Evolutionary conservation across 2,888 invertebrate species (phyloP).

Genomic region (Parnassius smintheus): DNA sequence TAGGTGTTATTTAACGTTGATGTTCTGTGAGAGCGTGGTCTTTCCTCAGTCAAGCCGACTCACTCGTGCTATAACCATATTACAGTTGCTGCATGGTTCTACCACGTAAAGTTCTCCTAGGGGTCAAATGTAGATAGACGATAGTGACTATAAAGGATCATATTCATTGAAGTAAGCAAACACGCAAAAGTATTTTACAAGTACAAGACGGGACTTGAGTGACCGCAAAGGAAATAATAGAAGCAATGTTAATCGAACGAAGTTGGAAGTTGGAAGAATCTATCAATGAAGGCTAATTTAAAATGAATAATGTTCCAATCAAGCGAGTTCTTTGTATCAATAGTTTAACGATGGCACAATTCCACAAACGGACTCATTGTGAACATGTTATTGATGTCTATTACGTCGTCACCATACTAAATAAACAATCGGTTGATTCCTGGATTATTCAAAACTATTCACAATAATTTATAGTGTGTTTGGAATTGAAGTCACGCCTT

Average conservation of each 20-base stretch:
- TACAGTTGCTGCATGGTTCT: too few species aligned
- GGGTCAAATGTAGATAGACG: too few species aligned
- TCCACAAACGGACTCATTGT: not conserved
- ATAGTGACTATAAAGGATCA: too few species aligned
- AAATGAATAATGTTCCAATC: not conserved
- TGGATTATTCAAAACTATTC: conserved; percentile 22
- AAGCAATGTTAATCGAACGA: not conserved
- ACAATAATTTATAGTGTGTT: conserved; percentile 12
- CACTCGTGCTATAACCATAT: too few species aligned
- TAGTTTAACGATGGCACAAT: not conserved
- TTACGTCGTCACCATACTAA: conserved; percentile 1
- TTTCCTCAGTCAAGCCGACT: too few species aligned
- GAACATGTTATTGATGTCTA: not conserved
- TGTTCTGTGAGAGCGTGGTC: too few species aligned
- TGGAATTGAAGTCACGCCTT: conserved; percentile 27
- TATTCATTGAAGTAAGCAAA: too few species aligned
- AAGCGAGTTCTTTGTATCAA: not conserved
- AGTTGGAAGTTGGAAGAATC: not conserved
- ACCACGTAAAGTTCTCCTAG: too few species aligned
- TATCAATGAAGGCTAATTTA: not conserved
- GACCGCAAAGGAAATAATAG: too few species aligned
- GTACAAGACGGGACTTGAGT: too few species aligned
- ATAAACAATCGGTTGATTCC: conserved; percentile 3
- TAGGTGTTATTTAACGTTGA: too few species aligned
- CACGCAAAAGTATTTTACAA: too few species aligned